Conservation (phyloP, 2,113 vertebrate species). For the Daubentonia madagascariensis region DNA sequence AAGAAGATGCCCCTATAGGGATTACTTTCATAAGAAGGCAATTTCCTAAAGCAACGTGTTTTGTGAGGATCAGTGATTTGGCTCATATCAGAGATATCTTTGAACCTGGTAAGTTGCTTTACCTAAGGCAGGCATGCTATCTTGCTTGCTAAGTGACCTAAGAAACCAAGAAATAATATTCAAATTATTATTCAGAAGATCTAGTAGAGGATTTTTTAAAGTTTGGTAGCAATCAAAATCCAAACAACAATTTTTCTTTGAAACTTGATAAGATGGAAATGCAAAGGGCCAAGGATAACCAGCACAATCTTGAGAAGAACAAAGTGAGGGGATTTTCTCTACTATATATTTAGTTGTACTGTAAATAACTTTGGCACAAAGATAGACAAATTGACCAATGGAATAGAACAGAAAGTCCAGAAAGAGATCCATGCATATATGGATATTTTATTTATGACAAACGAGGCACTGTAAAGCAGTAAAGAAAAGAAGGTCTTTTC, state of each 20-base stretch:
- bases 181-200: conserved; percentile 3
- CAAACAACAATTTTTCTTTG: not conserved
- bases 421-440: not conserved
- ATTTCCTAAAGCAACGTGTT: not conserved
- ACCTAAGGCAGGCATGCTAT: not conserved
- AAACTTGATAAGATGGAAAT: not conserved
- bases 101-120: not conserved
- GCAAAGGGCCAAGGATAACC: not conserved
- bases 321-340: not conserved
- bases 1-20: not conserved
- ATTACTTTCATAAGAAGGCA: not conserved
- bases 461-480: not conserved
- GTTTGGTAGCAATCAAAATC: not conserved
- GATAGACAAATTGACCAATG: not conserved
- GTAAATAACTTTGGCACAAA: conserved; percentile 10
- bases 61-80: not conserved
- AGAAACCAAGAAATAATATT: conserved; percentile 6
- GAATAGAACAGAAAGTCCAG: not conserved
- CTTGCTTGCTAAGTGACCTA: not conserved
- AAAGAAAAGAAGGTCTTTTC: not conserved
- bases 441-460: conserved; percentile 26
- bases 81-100: not conserved
- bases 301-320: not conserved
- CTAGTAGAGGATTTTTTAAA: not conserved
- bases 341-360: not conserved